These are phyloP conservation scores for Haliclystus octoradiatus DNA, from an alignment of 30 jellyfish, hydroid and myxozoan species.

Conservation along the genomic window DNA sequence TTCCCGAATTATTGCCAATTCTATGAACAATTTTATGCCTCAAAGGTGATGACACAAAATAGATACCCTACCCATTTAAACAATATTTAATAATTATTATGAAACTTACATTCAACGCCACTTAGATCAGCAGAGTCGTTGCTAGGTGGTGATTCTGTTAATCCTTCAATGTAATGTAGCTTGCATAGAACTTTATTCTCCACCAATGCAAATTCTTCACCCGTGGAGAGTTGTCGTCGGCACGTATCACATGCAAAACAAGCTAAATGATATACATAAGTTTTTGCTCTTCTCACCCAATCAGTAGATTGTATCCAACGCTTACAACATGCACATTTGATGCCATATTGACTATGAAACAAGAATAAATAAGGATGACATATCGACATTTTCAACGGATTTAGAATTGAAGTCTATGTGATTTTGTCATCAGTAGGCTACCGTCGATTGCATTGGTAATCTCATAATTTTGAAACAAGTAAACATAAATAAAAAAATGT, in stretches of 20 bases:
- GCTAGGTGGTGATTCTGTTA: slow-evolving; percentile 53
- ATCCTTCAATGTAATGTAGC: slow-evolving; percentile 79
- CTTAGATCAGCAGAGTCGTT: not conserved
- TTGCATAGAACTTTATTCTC: slow-evolving; percentile 74
- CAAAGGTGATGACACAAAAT: too few relatives aligned
- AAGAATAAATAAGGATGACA: not conserved
- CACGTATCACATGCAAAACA: slow-evolving; percentile 96
- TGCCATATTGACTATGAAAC: slow-evolving; percentile 54
- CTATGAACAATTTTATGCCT: too few relatives aligned
- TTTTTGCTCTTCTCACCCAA: slow-evolving; percentile 89
- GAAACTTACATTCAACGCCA: not conserved
- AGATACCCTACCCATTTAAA: too few relatives aligned
- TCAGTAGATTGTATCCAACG: slow-evolving; percentile 82
- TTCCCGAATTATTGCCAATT: too few relatives aligned
- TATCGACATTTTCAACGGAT: too few relatives aligned
- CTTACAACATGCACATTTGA: slow-evolving; percentile 79
- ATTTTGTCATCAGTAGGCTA: too few relatives aligned
- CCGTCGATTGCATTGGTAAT: too few relatives aligned
- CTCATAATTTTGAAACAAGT: too few relatives aligned
- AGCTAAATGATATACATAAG: slow-evolving; percentile 83
- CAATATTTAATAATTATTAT: too few relatives aligned
- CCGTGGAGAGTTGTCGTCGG: slow-evolving; percentile 88
- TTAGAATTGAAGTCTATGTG: too few relatives aligned
- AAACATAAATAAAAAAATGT: too few relatives aligned
- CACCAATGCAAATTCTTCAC: slow-evolving; percentile 90